phyloP scores from a whole-genome alignment of 2,113 vertebrate genomes.

The Smithornis capensis region DNA sequence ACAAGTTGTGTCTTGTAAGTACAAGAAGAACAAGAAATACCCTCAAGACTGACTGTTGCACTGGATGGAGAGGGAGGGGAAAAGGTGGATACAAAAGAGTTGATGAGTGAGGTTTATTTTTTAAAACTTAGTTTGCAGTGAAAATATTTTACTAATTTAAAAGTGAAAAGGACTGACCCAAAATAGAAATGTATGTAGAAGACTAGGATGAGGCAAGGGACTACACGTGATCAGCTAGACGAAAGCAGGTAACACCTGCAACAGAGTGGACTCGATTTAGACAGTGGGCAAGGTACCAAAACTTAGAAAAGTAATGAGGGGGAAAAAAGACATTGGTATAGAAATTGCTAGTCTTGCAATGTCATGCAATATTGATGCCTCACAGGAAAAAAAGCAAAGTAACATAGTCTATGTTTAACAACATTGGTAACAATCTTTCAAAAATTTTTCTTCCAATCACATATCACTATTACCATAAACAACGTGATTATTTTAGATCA shows the following conservation, averaged over 20 bases:
- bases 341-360: not conserved
- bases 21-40: not conserved
- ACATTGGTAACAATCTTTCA: not conserved
- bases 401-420: not conserved
- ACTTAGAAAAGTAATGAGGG: not conserved
- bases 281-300: not conserved
- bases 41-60: not conserved
- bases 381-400: not conserved
- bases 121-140: not conserved
- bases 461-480: not conserved
- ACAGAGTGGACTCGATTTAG: not conserved
- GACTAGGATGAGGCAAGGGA: not conserved
- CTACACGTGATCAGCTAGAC: accelerated
- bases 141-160: not conserved
- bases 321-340: not conserved
- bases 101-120: not conserved
- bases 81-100: not conserved
- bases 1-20: not conserved
- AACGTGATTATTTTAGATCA: not conserved
- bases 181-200: not conserved
- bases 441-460: not conserved
- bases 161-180: not conserved
- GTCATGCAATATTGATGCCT: not conserved
- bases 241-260: not conserved
- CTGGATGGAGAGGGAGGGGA: not conserved